Evolutionary conservation across 2,888 invertebrate species (phyloP), one percentile per base, ranked within the genome.

Genomic region (Aspidapion aeneum): DNA sequence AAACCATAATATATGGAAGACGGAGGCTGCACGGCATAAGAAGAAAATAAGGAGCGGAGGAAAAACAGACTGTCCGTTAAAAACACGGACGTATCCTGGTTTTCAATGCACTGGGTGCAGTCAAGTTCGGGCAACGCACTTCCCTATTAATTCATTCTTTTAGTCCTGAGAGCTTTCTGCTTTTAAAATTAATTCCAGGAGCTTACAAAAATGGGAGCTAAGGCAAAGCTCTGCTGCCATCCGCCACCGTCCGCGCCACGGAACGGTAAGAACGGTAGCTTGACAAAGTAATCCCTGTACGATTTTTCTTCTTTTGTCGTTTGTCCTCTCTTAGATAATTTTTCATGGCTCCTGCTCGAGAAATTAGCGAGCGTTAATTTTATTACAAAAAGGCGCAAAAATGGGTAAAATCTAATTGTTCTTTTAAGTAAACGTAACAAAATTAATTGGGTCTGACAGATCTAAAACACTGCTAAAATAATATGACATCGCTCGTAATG

Each of bases 111-210:
- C n/a, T n/a, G n/a, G n/a, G n/a, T n/a, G n/a, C n/a, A n/a, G n/a
- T n/a, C 35, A 35, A 12, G 35, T 35, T 35, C 35, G 35, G 35
- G 35, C 12, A 35, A 12, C 12, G 5, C 5, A 35, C 3, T 35
- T 12, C 12, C 35, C 12, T 35, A 35, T 74, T 73, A 74, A 74
- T 73, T 71, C 71, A 69, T 70, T 68, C 57, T 22, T 35, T 61
- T 60, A 64, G 61, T 61, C 57, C 63, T 63, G 57, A 67, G 61
- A 65, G 67, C 62, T 57, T 58, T 60, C 55, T 62, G 62, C 63
- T 64, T 60, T 64, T 62, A 64, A 64, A 66, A 64, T 66, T 64
- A 66, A 66, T 64, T 66, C 64, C 61, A 58, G 57, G 62, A 19
- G 54, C 48, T 62, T 62, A 58, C 55, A 48, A 56, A 57, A 64